A percentile compares a stretch with the other conserved stretches of the same genome.
Evolutionary conservation across 1,140 invertebrate genomes (phyloP).

Genomic region (Coptotermes formosanus): DNA sequence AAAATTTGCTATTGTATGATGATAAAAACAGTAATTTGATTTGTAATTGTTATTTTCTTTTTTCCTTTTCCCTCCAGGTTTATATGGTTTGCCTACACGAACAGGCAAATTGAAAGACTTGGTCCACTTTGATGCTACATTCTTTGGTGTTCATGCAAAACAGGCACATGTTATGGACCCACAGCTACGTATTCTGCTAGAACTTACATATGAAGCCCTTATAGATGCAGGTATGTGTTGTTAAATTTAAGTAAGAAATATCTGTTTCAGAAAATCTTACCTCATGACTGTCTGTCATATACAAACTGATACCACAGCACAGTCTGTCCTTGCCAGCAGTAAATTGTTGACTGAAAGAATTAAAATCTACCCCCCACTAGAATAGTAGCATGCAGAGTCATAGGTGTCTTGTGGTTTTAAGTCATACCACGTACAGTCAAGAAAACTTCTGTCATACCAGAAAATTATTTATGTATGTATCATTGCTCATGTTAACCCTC

Average conservation of each 20-base stretch:
- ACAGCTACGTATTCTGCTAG: constrained; percentile 85
- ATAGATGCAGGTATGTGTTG: constrained; percentile 75
- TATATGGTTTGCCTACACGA: constrained; percentile 80
- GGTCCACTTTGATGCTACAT: constrained; percentile 84
- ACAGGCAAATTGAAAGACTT: constrained; percentile 90
- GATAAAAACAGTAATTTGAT: neutral
- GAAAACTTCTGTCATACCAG: too few relatives aligned
- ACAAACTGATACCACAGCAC: too few relatives aligned
- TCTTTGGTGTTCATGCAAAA: constrained; percentile 91
- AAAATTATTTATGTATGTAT: too few relatives aligned
- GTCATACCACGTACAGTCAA: too few relatives aligned
- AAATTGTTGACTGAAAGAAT: too few relatives aligned
- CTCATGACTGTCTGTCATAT: constrained; percentile 17
- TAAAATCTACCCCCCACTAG: too few relatives aligned
- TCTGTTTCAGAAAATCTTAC: constrained; percentile 4
- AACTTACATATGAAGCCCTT: constrained; percentile 92
- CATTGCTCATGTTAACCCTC: too few relatives aligned
- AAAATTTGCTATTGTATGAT: too few relatives aligned
- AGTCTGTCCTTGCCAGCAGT: too few relatives aligned
- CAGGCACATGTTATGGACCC: constrained; percentile 96
- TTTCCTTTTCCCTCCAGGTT: constrained; percentile 41
- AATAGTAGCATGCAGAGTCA: too few relatives aligned
- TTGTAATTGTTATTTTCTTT: neutral
- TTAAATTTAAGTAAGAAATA: neutral
- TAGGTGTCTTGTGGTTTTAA: too few relatives aligned